phyloP scores from a whole-genome alignment of 2,888 invertebrate species.

The Tetrapedia diversipes region DNA sequence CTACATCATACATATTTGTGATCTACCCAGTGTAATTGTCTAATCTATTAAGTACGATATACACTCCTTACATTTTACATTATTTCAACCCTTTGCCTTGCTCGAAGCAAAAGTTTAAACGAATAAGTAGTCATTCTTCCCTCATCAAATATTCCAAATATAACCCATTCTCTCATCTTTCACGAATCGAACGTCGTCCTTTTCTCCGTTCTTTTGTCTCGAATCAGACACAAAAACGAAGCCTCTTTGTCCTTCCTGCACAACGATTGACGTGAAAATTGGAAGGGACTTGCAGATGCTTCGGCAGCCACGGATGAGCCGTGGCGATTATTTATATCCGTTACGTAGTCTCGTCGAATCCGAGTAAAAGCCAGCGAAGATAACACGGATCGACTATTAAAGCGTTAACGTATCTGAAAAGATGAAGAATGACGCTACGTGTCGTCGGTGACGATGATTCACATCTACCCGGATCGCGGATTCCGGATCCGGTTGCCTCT shows the following conservation, averaged over 20 bases:
- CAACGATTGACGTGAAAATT: conserved; percentile 30
- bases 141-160: too few relatives aligned
- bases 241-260: background rate
- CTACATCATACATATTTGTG: too few relatives aligned
- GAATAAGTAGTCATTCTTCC: too few relatives aligned
- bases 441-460: conserved; percentile 65
- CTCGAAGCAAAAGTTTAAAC: too few relatives aligned
- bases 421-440: conserved; percentile 51
- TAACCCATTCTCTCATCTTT: background rate
- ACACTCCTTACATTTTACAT: too few relatives aligned
- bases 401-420: conserved; percentile 62
- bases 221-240: background rate
- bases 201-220: background rate
- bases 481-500: conserved; percentile 76
- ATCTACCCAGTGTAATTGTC: too few relatives aligned
- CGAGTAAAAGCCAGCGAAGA: conserved; percentile 58
- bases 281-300: conserved; percentile 25
- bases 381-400: conserved; percentile 64
- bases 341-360: conserved; percentile 56
- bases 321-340: conserved; percentile 64
- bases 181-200: background rate
- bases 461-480: conserved; percentile 50
- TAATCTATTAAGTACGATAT: too few relatives aligned
- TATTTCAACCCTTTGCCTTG: too few relatives aligned
- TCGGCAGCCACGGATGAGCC: conserved; percentile 26